phyloP scores from a whole-genome alignment of 2,113 vertebrate genomes.

The Phylloscopus trochilus region DNA sequence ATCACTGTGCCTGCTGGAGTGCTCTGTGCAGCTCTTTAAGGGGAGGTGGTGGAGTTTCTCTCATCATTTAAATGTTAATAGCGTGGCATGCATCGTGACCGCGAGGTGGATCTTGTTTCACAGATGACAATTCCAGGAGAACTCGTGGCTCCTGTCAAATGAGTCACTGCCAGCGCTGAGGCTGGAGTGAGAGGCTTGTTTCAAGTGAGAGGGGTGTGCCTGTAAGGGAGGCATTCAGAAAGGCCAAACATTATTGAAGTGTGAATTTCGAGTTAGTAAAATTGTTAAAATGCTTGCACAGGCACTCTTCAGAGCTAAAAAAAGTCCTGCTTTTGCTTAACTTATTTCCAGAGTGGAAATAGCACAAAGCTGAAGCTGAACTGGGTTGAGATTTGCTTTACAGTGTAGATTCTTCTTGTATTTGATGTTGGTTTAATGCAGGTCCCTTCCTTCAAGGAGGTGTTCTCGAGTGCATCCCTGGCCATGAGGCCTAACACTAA shows the following conservation, averaged over 20 bases:
- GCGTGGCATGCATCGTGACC: not conserved
- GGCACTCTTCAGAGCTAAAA: not conserved
- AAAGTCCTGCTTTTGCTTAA: not conserved
- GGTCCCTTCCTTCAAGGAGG: not conserved
- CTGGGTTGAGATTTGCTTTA: not conserved
- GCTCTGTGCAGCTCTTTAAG: not conserved
- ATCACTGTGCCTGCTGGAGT: not conserved
- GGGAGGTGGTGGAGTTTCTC: not conserved
- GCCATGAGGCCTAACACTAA: not conserved
- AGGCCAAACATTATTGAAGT: not conserved
- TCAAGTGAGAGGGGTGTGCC: not conserved
- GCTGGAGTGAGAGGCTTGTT: not conserved
- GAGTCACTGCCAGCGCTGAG: slow-evolving; percentile 1
- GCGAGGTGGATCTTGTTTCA: not conserved
- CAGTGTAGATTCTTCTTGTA: not conserved
- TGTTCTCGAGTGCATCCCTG: not conserved
- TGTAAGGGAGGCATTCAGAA: not conserved
- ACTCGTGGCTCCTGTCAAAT: slow-evolving; percentile 11
- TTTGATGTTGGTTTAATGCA: not conserved
- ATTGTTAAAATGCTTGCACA: not conserved
- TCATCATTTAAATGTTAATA: not conserved
- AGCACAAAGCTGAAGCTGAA: not conserved
- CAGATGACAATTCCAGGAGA: not conserved
- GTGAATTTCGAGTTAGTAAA: not conserved
- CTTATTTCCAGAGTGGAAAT: not conserved